These are phyloP conservation scores for Pempheris klunzingeri DNA, from an alignment of 2,797 vertebrate genomes.

Conservation along the genomic window DNA sequence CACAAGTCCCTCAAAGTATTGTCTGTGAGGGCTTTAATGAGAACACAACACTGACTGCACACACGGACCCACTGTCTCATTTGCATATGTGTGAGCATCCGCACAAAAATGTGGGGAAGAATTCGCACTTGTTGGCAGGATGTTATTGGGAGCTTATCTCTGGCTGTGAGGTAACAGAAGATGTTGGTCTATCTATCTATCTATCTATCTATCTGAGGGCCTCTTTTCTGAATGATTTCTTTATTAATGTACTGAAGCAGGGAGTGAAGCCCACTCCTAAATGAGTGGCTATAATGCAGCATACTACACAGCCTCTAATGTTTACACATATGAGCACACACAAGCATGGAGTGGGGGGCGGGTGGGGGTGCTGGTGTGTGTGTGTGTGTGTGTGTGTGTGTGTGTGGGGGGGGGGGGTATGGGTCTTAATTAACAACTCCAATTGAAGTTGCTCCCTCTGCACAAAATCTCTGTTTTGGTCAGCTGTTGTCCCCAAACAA, in stretches of 20 bases:
- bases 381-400: too few relatives aligned
- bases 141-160: conserved; percentile 50
- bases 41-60: conserved; percentile 16
- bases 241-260: conserved; percentile 33
- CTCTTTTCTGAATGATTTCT: conserved; percentile 35
- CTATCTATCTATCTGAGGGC: neutral
- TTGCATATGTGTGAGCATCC: conserved; percentile 56
- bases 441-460: conserved; percentile 70
- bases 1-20: neutral
- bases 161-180: conserved; percentile 33
- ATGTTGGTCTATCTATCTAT: conserved; percentile 13
- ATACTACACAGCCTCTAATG: conserved; percentile 19
- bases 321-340: conserved; percentile 30
- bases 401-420: conserved; percentile 13
- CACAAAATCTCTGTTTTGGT: conserved; percentile 59
- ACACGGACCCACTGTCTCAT: conserved; percentile 54
- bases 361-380: too few relatives aligned
- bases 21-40: neutral
- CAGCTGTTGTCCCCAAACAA: conserved; percentile 45
- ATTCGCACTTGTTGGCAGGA: conserved; percentile 71
- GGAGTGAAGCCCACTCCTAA: conserved; percentile 13
- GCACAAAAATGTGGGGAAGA: conserved; percentile 60
- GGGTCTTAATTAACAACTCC: conserved; percentile 78
- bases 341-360: neutral
- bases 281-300: conserved; percentile 3